Percentiles rank a stretch among this genome's conserved stretches.
Conservation (phyloP, 1,140 invertebrate species). For the Bombus pyrosoma region DNA sequence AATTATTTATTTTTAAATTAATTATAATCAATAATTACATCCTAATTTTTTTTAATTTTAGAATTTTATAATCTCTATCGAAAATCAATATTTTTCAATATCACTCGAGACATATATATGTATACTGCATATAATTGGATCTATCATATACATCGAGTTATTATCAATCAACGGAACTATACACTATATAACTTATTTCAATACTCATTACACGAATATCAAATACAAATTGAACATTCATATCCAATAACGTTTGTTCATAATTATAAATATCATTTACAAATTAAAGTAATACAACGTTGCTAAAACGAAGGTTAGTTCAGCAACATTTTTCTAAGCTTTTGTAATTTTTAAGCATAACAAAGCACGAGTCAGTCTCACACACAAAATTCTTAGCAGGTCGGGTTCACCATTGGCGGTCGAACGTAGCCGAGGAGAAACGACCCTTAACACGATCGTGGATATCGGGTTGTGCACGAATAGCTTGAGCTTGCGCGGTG, state of each 20-base stretch:
- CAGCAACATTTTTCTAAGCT: neutral
- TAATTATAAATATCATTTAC: neutral
- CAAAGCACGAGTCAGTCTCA: neutral
- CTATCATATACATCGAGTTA: neutral
- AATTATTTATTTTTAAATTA: neutral
- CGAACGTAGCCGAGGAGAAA: constrained; percentile 13
- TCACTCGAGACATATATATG: neutral
- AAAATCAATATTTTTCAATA: neutral
- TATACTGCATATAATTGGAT: neutral
- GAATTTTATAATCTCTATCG: neutral
- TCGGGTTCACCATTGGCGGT: constrained; percentile 15
- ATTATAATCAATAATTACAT: neutral
- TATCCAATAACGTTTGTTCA: neutral
- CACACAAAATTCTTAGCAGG: neutral
- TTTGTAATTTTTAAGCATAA: neutral
- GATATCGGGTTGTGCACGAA: constrained; percentile 1
- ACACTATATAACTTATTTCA: neutral
- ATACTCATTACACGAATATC: neutral
- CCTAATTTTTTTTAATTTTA: neutral
- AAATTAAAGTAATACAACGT: neutral
- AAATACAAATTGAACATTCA: neutral
- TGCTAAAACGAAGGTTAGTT: neutral
- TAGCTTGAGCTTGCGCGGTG: constrained; percentile 42
- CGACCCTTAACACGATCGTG: constrained; percentile 13
- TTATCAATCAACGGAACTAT: neutral